Evolutionary conservation across 2,113 vertebrate species (phyloP).

Genomic region (Dendropsophus ebraccatus): DNA sequence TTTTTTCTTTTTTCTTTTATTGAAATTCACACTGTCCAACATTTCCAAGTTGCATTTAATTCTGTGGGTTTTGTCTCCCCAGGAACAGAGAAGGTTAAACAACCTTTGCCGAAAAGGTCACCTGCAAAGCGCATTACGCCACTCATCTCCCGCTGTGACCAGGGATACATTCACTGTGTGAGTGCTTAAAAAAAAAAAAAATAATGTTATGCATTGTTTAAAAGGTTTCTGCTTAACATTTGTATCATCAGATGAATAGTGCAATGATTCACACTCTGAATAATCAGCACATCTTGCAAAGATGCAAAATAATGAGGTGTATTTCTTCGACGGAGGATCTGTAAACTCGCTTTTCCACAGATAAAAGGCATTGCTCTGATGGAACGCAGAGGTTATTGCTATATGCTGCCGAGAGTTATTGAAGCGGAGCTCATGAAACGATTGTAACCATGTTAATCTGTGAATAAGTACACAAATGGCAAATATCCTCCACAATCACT

Average conservation of each 20-base stretch:
- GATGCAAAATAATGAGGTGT: constrained; percentile 59
- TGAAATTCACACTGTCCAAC: neutral
- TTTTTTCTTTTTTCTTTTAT: neutral
- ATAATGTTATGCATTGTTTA: constrained; percentile 54
- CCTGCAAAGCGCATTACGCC: constrained; percentile 28
- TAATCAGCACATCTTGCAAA: constrained; percentile 57
- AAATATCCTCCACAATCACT: constrained; percentile 25
- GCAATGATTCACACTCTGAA: constrained; percentile 42
- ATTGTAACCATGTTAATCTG: constrained; percentile 46
- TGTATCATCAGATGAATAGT: constrained; percentile 52
- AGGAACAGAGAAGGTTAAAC: constrained; percentile 1
- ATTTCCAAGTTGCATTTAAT: constrained; percentile 4
- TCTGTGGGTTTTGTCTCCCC: neutral
- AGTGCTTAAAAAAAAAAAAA: constrained; percentile 46
- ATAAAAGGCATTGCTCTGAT: constrained; percentile 55
- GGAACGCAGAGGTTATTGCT: constrained; percentile 52
- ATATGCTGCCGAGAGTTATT: constrained; percentile 34
- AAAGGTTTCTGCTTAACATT: constrained; percentile 54
- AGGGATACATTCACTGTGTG: constrained; percentile 13
- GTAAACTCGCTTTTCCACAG: constrained; percentile 53
- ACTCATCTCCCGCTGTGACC: constrained; percentile 27
- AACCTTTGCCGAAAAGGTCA: constrained; percentile 42
- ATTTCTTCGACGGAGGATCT: constrained; percentile 40
- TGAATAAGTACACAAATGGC: constrained; percentile 41
- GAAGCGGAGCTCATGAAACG: constrained; percentile 39